phyloP scores from a whole-genome alignment of 1,140 invertebrate genomes.

The Protaetia brevitarsis region DNA sequence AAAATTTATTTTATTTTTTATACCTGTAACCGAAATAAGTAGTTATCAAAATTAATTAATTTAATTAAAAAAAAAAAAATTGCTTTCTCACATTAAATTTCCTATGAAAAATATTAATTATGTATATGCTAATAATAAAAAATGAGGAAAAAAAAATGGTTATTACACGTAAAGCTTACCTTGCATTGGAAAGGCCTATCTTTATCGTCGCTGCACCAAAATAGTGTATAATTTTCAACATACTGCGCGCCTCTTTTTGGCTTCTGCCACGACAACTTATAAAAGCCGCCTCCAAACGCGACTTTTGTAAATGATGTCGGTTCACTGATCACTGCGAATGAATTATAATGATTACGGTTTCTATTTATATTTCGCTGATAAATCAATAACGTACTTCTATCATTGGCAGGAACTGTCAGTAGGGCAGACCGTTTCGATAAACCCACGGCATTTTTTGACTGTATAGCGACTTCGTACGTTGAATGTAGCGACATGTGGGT shows the following conservation, averaged over 20 bases:
- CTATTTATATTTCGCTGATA: no score
- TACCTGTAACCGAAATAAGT: no score
- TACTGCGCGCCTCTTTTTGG: constrained; percentile 42
- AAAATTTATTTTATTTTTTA: no score
- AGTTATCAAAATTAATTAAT: no score
- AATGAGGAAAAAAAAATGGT: no score
- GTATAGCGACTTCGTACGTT: constrained; percentile 54
- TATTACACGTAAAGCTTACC: constrained; percentile 43
- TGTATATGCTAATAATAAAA: no score
- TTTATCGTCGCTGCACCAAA: constrained; percentile 65
- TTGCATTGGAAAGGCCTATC: constrained; percentile 60
- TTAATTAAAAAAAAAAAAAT: no score
- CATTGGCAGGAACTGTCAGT: constrained; percentile 58
- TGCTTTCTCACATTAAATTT: no score
- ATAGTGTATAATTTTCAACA: constrained; percentile 65
- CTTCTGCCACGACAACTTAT: constrained; percentile 68
- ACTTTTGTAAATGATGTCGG: constrained; percentile 65
- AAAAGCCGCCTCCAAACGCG: constrained; percentile 62
- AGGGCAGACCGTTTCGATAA: constrained; percentile 54
- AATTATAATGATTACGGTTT: no score
- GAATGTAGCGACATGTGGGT: constrained; percentile 47
- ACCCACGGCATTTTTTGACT: constrained; percentile 59
- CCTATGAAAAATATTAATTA: no score
- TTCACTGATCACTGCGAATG: constrained; percentile 41
- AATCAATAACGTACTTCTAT: constrained; percentile 59